Conservation (phyloP, 2,888 invertebrate species). For the Dynastes hyllus region DNA sequence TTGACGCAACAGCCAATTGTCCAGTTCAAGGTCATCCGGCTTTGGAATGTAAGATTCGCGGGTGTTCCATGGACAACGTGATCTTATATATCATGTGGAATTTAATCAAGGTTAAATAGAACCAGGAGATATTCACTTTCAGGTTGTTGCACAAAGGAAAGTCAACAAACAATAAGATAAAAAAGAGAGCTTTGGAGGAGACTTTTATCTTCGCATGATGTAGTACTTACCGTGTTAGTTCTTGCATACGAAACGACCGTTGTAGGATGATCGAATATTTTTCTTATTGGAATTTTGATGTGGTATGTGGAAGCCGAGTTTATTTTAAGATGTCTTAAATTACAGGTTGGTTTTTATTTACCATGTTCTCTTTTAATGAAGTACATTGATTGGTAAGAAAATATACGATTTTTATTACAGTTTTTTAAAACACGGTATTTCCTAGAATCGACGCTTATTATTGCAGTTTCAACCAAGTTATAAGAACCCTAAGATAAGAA, state of each 20-base stretch:
- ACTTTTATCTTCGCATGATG: slow-evolving; percentile 7
- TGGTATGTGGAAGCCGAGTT: too few relatives aligned
- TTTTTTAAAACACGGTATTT: too few relatives aligned
- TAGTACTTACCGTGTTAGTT: slow-evolving; percentile 7
- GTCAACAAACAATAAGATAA: slow-evolving; percentile 25
- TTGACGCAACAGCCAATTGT: slow-evolving; percentile 62
- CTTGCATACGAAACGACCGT: neutral
- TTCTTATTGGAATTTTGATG: too few relatives aligned
- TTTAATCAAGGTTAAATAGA: slow-evolving; percentile 48
- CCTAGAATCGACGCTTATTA: too few relatives aligned
- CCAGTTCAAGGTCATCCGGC: slow-evolving; percentile 65
- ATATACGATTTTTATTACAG: too few relatives aligned
- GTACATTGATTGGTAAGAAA: too few relatives aligned
- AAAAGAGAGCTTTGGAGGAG: neutral
- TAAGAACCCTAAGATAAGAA: too few relatives aligned
- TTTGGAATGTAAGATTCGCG: slow-evolving; percentile 65
- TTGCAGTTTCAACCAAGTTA: too few relatives aligned
- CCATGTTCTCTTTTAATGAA: too few relatives aligned
- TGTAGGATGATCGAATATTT: too few relatives aligned
- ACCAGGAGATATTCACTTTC: slow-evolving; percentile 35
- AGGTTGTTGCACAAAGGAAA: slow-evolving; percentile 25
- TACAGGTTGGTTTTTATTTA: too few relatives aligned
- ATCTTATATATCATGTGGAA: slow-evolving; percentile 52
- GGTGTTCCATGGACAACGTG: slow-evolving; percentile 58
- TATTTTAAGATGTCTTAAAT: too few relatives aligned